Conservation (phyloP, 2,113 vertebrate species). For the Strix uralensis region DNA sequence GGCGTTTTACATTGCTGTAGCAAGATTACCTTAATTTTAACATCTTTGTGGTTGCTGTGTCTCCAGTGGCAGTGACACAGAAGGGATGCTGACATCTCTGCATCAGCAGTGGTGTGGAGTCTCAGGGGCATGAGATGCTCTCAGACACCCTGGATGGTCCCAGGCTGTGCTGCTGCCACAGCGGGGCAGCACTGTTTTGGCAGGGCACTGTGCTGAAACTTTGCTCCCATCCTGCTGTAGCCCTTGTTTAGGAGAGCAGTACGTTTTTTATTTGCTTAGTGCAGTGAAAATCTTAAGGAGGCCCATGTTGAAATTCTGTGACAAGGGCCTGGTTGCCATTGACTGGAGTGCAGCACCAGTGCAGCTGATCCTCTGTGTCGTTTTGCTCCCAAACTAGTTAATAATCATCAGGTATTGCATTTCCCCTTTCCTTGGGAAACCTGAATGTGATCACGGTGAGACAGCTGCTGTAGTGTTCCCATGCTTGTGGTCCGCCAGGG, state of each 20-base stretch:
- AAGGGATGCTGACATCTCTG: background rate
- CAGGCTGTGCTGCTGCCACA: background rate
- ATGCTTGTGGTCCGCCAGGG: background rate
- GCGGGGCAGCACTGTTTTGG: background rate
- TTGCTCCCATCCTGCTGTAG: background rate
- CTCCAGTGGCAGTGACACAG: accelerated
- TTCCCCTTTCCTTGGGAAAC: background rate
- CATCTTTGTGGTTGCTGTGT: background rate
- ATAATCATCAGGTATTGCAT: background rate
- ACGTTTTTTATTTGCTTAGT: background rate
- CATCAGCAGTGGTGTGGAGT: background rate
- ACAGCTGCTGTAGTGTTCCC: background rate
- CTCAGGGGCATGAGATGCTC: background rate
- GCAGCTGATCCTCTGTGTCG: background rate
- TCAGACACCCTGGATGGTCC: background rate
- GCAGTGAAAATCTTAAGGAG: background rate
- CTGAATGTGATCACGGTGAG: accelerated
- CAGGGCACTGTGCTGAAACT: background rate
- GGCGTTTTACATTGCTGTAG: background rate
- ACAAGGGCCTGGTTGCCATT: background rate
- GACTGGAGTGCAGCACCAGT: background rate
- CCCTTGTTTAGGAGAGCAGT: background rate
- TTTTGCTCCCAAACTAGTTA: background rate
- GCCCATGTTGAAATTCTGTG: background rate
- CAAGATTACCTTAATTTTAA: background rate